These are phyloP conservation scores for Catostomus latipinnis DNA, from an alignment of 2,797 vertebrate species.

Conservation along the genomic window DNA sequence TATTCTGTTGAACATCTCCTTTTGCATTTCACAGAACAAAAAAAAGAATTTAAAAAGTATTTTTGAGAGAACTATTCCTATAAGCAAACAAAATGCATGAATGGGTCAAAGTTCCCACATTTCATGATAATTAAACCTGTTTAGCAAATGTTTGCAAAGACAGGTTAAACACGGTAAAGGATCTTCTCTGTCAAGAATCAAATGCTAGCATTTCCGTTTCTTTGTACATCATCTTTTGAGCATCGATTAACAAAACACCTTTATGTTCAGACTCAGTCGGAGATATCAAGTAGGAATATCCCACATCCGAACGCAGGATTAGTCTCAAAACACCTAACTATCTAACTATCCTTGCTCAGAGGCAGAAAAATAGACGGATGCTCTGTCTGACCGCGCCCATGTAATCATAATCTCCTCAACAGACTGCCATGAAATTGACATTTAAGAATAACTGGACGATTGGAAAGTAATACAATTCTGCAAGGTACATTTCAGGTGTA, in stretches of 20 bases:
- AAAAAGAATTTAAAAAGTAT: no score
- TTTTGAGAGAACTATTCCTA: no score
- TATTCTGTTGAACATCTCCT: no score
- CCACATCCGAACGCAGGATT: neutral
- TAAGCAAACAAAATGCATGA: no score
- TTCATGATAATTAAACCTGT: no score
- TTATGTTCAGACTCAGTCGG: neutral
- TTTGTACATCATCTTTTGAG: neutral
- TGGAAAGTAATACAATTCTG: conserved; percentile 78
- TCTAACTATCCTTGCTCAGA: conserved; percentile 64
- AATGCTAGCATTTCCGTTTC: neutral
- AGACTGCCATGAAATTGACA: conserved; percentile 93
- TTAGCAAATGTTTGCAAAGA: no score
- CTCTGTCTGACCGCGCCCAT: conserved; percentile 70
- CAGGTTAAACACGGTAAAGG: no score
- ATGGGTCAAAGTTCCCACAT: no score
- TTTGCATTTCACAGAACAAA: no score
- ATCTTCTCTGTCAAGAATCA: no score
- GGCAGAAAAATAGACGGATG: conserved; percentile 64
- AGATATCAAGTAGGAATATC: neutral
- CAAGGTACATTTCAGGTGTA: conserved; percentile 77
- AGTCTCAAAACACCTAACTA: conserved; percentile 34
- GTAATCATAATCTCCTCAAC: conserved; percentile 86
- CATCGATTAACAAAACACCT: neutral
- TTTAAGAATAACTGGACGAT: conserved; percentile 91